phyloP scores from a whole-genome alignment of 1,140 invertebrate species.

The Panonychus citri region DNA sequence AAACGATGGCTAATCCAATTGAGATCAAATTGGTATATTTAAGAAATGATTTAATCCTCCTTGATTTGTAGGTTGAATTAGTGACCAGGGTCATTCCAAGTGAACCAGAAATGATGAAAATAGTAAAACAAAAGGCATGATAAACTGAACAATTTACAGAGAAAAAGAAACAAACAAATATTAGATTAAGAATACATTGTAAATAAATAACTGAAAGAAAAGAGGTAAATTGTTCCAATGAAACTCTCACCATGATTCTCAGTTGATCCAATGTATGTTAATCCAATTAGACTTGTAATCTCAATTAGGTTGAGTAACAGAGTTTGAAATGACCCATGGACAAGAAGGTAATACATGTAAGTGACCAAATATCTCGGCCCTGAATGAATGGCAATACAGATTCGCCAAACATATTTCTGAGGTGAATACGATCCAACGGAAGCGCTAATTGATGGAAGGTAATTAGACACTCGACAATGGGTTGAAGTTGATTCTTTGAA shows the following conservation, averaged over 20 bases:
- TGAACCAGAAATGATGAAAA: too few relatives aligned
- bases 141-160: too few relatives aligned
- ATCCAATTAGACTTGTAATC: slow-evolving; percentile 49
- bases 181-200: too few relatives aligned
- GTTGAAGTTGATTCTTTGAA: slow-evolving; percentile 58
- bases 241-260: too few relatives aligned
- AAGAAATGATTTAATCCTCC: slow-evolving; percentile 45
- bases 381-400: slow-evolving; percentile 57
- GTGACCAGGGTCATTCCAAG: too few relatives aligned
- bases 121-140: too few relatives aligned
- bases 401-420: slow-evolving; percentile 64
- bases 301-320: slow-evolving; percentile 53
- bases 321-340: slow-evolving; percentile 35
- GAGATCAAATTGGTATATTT: slow-evolving; percentile 48
- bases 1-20: slow-evolving; percentile 56
- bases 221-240: too few relatives aligned
- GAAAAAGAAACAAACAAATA: too few relatives aligned
- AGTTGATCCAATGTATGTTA: slow-evolving; percentile 69
- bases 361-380: slow-evolving; percentile 42
- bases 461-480: slow-evolving; percentile 58
- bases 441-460: slow-evolving; percentile 76
- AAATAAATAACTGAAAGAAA: too few relatives aligned
- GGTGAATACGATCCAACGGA: slow-evolving; percentile 73
- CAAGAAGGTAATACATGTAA: slow-evolving; percentile 40
- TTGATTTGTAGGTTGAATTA: too few relatives aligned